Evolutionary conservation across 2,113 vertebrate genomes (phyloP).

Genomic region (Mustelus asterias): DNA sequence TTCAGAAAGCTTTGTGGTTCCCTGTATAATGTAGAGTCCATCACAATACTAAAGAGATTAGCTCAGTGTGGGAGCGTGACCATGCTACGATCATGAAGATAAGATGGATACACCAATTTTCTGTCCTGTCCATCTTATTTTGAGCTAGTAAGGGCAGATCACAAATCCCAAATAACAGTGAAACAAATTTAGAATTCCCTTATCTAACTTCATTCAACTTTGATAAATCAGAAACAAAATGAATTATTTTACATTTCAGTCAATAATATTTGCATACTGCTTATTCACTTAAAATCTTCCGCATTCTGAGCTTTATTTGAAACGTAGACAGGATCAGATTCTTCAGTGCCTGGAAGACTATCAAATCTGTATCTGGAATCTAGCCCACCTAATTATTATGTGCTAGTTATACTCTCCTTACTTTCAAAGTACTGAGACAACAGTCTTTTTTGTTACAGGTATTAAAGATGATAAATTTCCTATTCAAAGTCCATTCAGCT

Average conservation of each 20-base stretch:
- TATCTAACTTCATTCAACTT: no score
- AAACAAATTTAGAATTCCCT: no score
- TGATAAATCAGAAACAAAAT: neutral
- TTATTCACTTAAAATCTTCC: neutral
- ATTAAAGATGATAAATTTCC: neutral
- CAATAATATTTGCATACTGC: neutral
- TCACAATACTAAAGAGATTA: no score
- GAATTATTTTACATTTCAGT: neutral
- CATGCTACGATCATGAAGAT: no score
- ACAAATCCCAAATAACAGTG: no score
- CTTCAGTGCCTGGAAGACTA: neutral
- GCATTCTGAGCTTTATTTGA: neutral
- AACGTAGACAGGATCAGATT: neutral
- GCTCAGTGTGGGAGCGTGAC: no score
- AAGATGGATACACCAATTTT: no score
- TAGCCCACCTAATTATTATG: conserved; percentile 14
- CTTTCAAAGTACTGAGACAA: neutral
- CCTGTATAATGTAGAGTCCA: no score
- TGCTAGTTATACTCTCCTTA: neutral
- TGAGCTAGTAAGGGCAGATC: no score
- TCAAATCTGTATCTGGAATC: neutral
- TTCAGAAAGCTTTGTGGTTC: no score
- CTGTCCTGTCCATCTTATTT: no score
- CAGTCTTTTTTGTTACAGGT: neutral
- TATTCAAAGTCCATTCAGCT: neutral